phyloP scores from a whole-genome alignment of 64 coral and sea anemone genomes.

The Actinia tenebrosa region DNA sequence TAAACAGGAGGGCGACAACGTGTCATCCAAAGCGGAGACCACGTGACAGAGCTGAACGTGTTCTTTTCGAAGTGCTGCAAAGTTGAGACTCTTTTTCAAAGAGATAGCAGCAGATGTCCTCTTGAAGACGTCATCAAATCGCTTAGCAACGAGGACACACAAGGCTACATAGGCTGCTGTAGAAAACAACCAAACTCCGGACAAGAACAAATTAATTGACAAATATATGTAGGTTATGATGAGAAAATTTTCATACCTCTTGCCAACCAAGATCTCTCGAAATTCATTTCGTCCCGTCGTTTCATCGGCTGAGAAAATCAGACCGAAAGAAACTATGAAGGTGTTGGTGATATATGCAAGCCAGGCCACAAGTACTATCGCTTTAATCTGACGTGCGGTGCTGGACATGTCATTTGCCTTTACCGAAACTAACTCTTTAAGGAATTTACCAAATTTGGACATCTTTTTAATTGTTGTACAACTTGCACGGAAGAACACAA shows the following conservation, averaged over 20 bases:
- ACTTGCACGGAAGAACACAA: background rate
- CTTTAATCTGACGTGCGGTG: background rate
- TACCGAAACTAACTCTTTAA: background rate
- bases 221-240: background rate
- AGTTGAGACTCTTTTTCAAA: background rate
- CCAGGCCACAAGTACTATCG: background rate
- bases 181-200: background rate
- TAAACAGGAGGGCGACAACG: background rate
- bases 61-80: constrained; percentile 4
- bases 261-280: background rate
- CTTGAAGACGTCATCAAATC: constrained; percentile 7
- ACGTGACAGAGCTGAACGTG: constrained; percentile 5
- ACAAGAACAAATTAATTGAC: background rate
- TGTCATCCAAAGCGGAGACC: background rate
- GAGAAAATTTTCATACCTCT: background rate
- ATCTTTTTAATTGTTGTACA: background rate
- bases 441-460: background rate
- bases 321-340: background rate
- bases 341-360: background rate
- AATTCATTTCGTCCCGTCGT: background rate
- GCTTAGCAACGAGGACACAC: background rate
- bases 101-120: background rate
- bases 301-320: background rate
- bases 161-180: background rate
- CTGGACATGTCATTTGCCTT: background rate